Evolutionary conservation across 2,797 vertebrate genomes (phyloP).

Genomic region (Sebastes hopkinsi): DNA sequence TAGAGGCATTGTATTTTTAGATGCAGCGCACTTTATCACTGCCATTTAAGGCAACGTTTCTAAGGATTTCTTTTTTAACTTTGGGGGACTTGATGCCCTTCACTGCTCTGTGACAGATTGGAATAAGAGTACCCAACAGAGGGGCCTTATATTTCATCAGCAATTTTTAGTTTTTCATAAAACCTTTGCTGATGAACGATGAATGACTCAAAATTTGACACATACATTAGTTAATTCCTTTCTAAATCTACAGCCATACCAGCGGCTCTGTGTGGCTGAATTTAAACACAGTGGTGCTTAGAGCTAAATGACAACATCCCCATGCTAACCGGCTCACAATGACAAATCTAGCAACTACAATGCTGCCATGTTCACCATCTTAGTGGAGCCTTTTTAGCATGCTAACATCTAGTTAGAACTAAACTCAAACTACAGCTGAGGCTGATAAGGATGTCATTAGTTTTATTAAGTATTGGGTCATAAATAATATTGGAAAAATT

Average conservation of each 20-base stretch:
- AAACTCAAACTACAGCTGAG: neutral
- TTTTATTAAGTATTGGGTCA: neutral
- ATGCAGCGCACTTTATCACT: neutral
- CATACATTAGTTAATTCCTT: neutral
- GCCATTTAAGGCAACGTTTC: slow-evolving; percentile 1
- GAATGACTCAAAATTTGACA: neutral
- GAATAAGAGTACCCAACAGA: neutral
- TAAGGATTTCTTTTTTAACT: neutral
- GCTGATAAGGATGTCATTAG: neutral
- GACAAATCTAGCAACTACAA: neutral
- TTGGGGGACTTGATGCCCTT: neutral
- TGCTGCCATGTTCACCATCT: neutral
- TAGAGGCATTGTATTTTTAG: slow-evolving; percentile 26
- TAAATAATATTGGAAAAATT: neutral
- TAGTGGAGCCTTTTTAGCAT: neutral
- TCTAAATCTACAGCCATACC: too few species aligned
- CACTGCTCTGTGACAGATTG: neutral
- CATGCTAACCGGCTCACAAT: neutral
- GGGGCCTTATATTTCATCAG: neutral
- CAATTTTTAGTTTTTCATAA: neutral
- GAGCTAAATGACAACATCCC: neutral
- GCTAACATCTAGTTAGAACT: neutral
- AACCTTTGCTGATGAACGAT: neutral
- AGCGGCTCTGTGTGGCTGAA: too few species aligned
- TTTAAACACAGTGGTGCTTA: too few species aligned